Conservation (phyloP, 2,888 invertebrate genomes). For the Drepana falcataria region DNA sequence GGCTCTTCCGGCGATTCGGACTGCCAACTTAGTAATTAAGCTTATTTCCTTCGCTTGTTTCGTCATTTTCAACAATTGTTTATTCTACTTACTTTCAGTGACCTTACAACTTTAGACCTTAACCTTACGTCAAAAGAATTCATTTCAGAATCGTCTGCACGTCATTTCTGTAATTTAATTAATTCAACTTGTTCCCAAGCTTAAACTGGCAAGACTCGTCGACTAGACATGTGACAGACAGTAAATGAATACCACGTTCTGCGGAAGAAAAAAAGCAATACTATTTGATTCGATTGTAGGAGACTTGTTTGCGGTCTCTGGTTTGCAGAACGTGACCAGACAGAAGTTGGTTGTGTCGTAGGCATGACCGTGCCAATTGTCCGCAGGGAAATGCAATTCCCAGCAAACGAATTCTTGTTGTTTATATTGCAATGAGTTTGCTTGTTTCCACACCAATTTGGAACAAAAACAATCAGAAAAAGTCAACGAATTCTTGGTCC, state of each 20-base stretch:
- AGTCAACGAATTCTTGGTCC: neutral
- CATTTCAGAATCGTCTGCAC: neutral
- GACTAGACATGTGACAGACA: slow-evolving; percentile 53
- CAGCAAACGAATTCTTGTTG: slow-evolving; percentile 31
- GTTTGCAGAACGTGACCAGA: slow-evolving; percentile 76
- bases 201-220: slow-evolving; percentile 32
- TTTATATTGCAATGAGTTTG: slow-evolving; percentile 9
- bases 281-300: slow-evolving; percentile 51
- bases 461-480: neutral
- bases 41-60: slow-evolving; percentile 67
- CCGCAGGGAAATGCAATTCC: slow-evolving; percentile 36
- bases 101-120: slow-evolving; percentile 3
- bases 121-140: neutral
- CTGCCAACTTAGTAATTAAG: slow-evolving; percentile 71
- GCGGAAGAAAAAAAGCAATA: slow-evolving; percentile 45
- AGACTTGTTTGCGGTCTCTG: slow-evolving; percentile 66
- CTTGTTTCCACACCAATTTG: neutral
- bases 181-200: slow-evolving; percentile 17
- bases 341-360: slow-evolving; percentile 44
- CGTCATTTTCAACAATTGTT: slow-evolving; percentile 54
- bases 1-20: slow-evolving; percentile 54
- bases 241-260: slow-evolving; percentile 52
- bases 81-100: slow-evolving; percentile 21
- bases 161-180: neutral
- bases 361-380: slow-evolving; percentile 54